Base-by-base conservation (phyloP, 2,888 invertebrate species). In the Fragum whitleyi region DNA sequence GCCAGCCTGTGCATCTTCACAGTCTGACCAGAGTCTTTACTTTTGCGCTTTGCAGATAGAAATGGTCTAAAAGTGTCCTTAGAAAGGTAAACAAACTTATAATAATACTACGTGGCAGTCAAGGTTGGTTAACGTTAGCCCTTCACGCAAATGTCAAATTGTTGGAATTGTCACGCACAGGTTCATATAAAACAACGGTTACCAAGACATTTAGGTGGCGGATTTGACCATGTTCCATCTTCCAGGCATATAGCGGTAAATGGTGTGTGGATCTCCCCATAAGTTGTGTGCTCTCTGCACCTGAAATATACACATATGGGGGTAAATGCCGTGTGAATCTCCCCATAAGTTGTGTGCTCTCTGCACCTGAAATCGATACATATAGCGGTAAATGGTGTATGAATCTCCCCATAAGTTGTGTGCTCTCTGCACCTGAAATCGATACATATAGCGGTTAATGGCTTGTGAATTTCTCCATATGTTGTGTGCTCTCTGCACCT, bases 141-240 rank as follows among this genome's bases (percentile, higher is more conserved):
- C n/a, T n/a, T n/a, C n/a, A n/a, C n/a, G n/a, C n/a, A n/a, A n/a
- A n/a, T n/a, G n/a, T n/a, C n/a, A n/a, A n/a, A n/a, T n/a, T n/a
- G n/a, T n/a, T n/a, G n/a, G n/a, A n/a, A n/a, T n/a, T n/a, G n/a
- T n/a, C n/a, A n/a, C n/a, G n/a, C n/a, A n/a, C n/a, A n/a, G n/a
- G n/a, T n/a, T n/a, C n/a, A n/a, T n/a, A n/a, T n/a, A n/a, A n/a
- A n/a, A n/a, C n/a, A n/a, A n/a, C 32, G 9, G 32, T 36, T 87
- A 97, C 97, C 97, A 91, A 97, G 95, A 92, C 99, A 99, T 94
- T 96, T 96, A 0, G 99, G 99, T 79, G 98, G 94, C 0, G 97
- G 96, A 94, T 98, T 97, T 88, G 98, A 96, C 99, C 99, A 99
- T 86, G 96, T 96, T 0, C 99, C 99, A 93, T 98, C 97, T 86